Evolutionary conservation across 2,888 invertebrate species (phyloP).

Genomic region (Norana najaformis): DNA sequence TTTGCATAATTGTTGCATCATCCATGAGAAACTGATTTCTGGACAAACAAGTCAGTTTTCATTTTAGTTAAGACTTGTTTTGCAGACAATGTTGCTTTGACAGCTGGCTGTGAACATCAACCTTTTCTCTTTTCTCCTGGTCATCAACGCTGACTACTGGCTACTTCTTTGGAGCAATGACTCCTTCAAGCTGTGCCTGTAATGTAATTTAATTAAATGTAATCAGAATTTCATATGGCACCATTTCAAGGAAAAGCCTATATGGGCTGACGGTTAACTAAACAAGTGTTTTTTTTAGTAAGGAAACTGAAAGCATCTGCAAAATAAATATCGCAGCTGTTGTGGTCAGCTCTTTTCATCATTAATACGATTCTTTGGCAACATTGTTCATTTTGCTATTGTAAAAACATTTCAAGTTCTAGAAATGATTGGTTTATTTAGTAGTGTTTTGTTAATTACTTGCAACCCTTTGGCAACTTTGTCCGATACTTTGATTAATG

Average conservation of each 20-base stretch:
- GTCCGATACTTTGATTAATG: no score
- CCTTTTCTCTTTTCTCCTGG: not conserved
- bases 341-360: no score
- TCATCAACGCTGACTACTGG: not conserved
- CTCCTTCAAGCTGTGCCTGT: slow-evolving; percentile 88
- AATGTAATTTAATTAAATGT: slow-evolving; percentile 55
- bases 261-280: not conserved
- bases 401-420: no score
- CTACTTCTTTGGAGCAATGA: slow-evolving; percentile 88
- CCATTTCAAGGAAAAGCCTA: not conserved
- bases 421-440: no score
- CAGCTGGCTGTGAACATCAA: not conserved
- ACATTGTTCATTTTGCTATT: no score
- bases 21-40: not conserved
- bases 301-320: no score
- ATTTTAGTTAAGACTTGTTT: not conserved
- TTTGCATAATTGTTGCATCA: not conserved
- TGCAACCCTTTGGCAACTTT: no score
- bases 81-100: not conserved
- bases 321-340: no score
- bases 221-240: not conserved
- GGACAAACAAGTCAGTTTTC: not conserved
- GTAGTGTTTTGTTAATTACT: no score
- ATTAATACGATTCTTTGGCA: no score
- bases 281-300: no score